Evolutionary conservation across 2,113 vertebrate species (phyloP).

Genomic region (Dicrurus megarhynchus): DNA sequence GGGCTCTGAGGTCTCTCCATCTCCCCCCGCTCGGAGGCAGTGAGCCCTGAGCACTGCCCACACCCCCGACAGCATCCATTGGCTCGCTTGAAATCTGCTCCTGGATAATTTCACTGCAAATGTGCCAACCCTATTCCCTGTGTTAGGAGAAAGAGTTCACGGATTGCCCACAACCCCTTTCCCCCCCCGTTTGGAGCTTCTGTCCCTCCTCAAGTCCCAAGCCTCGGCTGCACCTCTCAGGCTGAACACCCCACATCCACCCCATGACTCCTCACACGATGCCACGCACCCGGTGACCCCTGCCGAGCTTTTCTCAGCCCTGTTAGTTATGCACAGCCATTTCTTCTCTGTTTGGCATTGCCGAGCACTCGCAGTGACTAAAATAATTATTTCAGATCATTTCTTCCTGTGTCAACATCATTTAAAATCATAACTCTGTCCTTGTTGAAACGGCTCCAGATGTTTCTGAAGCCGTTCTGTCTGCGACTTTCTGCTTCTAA

Average conservation of each 20-base stretch:
- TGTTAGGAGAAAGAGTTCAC: background rate
- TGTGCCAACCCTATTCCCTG: background rate
- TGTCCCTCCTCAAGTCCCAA: too few species aligned
- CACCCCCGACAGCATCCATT: background rate
- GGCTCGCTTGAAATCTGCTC: background rate
- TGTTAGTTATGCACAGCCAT: background rate
- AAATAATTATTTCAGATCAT: background rate
- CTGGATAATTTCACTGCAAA: background rate
- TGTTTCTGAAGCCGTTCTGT: background rate
- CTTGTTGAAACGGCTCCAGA: background rate
- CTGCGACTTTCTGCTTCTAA: accelerated
- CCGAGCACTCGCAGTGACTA: background rate
- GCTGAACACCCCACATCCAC: background rate
- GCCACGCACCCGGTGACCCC: background rate
- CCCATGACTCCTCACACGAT: accelerated
- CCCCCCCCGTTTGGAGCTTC: background rate
- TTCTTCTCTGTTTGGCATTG: background rate
- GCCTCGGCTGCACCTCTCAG: accelerated
- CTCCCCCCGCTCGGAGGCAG: accelerated
- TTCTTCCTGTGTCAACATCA: background rate
- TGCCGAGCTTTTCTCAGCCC: background rate
- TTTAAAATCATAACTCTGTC: background rate
- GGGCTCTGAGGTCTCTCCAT: background rate
- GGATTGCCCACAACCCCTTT: background rate
- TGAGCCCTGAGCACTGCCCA: accelerated